Evolutionary conservation across 2,888 invertebrate species (phyloP), one percentile per base, ranked within the genome.

Genomic region (Chrysina gloriosa): DNA sequence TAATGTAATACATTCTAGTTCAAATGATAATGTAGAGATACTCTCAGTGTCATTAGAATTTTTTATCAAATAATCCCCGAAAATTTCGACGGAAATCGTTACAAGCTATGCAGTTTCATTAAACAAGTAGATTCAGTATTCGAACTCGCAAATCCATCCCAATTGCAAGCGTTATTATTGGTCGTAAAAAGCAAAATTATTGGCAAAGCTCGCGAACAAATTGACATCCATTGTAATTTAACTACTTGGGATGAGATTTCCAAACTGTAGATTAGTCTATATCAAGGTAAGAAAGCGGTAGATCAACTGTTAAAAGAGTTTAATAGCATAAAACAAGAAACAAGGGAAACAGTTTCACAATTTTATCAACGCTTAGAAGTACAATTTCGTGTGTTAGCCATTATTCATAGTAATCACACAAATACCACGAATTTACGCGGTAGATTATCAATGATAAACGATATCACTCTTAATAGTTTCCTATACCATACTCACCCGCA

Each of bases 101-200:
- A 27, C 9, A 54, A 70, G 68, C 29, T 72, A 9, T 14, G 69
- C 1, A 45, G 65, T 27, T 70, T 72, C 36, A 72, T 72, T 14
- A 72, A 72, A 54, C 70, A 68, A 65, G 52, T 72, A 19, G 70
- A 70, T 36, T 52, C 52, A 1, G 69, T 68, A 6, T 66, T 71
- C 23, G 69, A 70, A 67, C 21, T 72, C 6, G 68, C 69, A 9
- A 27, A 61, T 39, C 36, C 36, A 5, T 19, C 42, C 11, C 72
- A 72, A 65, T 14, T 58, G n/a, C 36, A 34, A 25, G 21, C 66
- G 6, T 39, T 70, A 19, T 61, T 69, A 9, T 9, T 70, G n/a
- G 68, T 42, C 9, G 45, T 72, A 31, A 69, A 64, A 50, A 68
- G 31, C 45, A 67, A 58, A 69, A 68, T 72, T 7, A 66, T 54